These are phyloP conservation scores for Dorcus hopei DNA, from an alignment of 2,888 invertebrate species.

Conservation along the genomic window DNA sequence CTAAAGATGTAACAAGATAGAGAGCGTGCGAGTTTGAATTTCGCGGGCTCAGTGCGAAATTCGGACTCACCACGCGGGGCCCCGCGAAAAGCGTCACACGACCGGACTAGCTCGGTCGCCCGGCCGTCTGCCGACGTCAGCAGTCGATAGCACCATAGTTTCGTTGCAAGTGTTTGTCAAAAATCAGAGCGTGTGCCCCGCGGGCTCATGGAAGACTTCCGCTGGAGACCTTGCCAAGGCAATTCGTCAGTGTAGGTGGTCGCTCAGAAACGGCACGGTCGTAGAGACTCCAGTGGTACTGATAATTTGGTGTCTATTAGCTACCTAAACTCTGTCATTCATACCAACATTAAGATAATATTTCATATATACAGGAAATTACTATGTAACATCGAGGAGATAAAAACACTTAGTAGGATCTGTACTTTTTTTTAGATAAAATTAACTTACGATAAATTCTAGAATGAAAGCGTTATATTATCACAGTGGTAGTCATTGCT, in stretches of 20 bases:
- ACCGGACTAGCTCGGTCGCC: conserved; percentile 14
- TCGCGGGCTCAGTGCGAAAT: conserved; percentile 44
- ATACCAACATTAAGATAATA: conserved; percentile 19
- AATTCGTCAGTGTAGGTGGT: conserved; percentile 22
- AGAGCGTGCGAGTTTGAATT: conserved; percentile 38
- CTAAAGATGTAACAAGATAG: conserved; percentile 48
- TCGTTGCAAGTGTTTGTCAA: conserved; percentile 45
- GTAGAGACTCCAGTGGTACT: conserved; percentile 34
- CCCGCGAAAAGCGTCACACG: conserved; percentile 19
- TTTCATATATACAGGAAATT: conserved; percentile 21
- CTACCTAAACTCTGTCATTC: conserved; percentile 29
- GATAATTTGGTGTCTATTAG: conserved; percentile 37
- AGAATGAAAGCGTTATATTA: conserved; percentile 53
- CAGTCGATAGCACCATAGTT: conserved; percentile 51
- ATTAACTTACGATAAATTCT: conserved; percentile 46
- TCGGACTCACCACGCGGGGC: conserved; percentile 37
- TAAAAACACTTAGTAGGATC: conserved; percentile 35
- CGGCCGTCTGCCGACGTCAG: conserved; percentile 32
- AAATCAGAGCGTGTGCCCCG: conserved; percentile 38
- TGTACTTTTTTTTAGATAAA: conserved; percentile 41
- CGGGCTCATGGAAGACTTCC: conserved; percentile 50
- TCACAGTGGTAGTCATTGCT: conserved; percentile 54
- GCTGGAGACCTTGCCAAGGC: conserved; percentile 47
- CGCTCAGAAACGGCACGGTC: conserved; percentile 13
- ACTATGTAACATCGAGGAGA: conserved; percentile 19